Conservation (phyloP, 2,888 invertebrate species). For the Rhopalosiphum nymphaeae region DNA sequence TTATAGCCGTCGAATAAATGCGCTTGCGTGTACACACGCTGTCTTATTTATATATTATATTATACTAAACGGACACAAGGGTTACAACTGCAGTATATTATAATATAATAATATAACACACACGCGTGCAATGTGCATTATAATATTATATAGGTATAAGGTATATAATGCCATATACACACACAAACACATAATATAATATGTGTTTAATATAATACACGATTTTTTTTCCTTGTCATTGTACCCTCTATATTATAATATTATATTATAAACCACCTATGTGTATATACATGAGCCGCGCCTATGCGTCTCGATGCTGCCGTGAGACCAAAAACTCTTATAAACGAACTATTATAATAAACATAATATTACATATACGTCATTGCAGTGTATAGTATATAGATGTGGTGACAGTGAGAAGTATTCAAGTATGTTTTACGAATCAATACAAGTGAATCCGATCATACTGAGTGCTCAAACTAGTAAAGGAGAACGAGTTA, state of each 20-base stretch:
- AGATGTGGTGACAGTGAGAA: neutral
- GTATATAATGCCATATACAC: neutral
- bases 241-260: constrained; percentile 11
- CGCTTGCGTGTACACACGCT: constrained; percentile 28
- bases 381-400: neutral
- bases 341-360: neutral
- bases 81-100: constrained; percentile 23
- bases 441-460: neutral
- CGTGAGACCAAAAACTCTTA: constrained; percentile 5
- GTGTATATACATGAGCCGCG: neutral
- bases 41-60: constrained; percentile 8
- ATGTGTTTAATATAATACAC: constrained; percentile 25
- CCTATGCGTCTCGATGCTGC: neutral
- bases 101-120: constrained; percentile 16
- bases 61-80: constrained; percentile 36
- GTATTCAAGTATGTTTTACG: neutral
- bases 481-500: neutral
- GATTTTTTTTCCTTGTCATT: constrained; percentile 38
- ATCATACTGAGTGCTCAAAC: neutral
- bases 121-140: constrained; percentile 20
- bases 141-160: constrained; percentile 4
- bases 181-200: neutral
- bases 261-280: neutral
- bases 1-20: constrained; percentile 40
- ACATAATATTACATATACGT: neutral